Percentiles rank a stretch among this genome's conserved stretches.
Evolutionary conservation across 1,140 invertebrate species (phyloP).

Genomic region (Hetaerina americana): DNA sequence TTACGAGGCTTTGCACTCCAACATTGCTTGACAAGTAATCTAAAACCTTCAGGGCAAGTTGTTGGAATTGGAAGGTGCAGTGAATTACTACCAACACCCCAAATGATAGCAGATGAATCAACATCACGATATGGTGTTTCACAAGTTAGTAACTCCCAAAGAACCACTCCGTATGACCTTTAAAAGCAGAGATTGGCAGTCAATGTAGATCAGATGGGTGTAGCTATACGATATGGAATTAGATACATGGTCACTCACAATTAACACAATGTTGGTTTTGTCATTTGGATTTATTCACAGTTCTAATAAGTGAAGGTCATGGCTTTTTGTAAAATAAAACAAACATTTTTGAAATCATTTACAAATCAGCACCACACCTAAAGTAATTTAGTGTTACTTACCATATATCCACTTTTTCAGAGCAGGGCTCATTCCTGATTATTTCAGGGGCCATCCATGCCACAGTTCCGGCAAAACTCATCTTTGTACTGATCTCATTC

Average conservation of each 20-base stretch:
- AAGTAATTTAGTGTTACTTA: constrained; percentile 23
- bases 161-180: constrained; percentile 87
- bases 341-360: neutral
- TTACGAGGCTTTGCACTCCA: constrained; percentile 85
- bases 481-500: constrained; percentile 90
- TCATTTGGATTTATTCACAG: neutral
- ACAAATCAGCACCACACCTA: neutral
- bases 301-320: too few species aligned
- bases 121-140: constrained; percentile 94
- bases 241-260: too few species aligned
- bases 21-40: constrained; percentile 80
- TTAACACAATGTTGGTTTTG: neutral
- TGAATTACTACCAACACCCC: constrained; percentile 90
- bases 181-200: constrained; percentile 13
- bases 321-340: too few species aligned
- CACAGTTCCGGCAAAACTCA: constrained; percentile 95
- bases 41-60: constrained; percentile 74
- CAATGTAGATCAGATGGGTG: too few species aligned
- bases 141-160: constrained; percentile 93
- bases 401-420: constrained; percentile 95
- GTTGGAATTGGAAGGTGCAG: constrained; percentile 79
- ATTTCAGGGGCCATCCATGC: constrained; percentile 99
- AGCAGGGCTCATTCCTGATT: constrained; percentile 90
- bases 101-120: constrained; percentile 94
- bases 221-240: too few species aligned